These are phyloP conservation scores for Endotricha flammealis DNA, from an alignment of 2,888 invertebrate genomes.

Conservation along the genomic window DNA sequence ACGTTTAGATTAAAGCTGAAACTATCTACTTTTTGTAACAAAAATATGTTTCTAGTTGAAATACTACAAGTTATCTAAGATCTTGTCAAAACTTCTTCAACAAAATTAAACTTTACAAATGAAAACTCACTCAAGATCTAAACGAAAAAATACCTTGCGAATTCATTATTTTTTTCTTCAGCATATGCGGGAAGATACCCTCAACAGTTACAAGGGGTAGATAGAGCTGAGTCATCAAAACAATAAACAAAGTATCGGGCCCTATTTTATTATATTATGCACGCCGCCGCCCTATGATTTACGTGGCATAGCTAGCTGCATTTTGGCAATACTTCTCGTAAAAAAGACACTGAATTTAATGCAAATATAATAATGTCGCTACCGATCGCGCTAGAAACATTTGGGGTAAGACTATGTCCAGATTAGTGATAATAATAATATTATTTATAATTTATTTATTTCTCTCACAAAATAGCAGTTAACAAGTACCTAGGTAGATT, in stretches of 20 bases:
- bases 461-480: too few relatives aligned
- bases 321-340: too few relatives aligned
- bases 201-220: conserved; percentile 42
- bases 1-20: too few relatives aligned
- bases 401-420: too few relatives aligned
- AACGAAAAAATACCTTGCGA: conserved; percentile 18
- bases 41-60: background rate
- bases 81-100: background rate
- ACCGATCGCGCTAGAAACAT: too few relatives aligned
- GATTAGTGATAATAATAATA: too few relatives aligned
- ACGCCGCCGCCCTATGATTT: conserved; percentile 70
- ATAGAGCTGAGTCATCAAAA: conserved; percentile 75
- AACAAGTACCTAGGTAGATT: too few relatives aligned
- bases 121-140: conserved; percentile 12
- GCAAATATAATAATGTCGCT: too few relatives aligned
- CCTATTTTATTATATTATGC: conserved; percentile 75
- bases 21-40: background rate
- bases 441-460: too few relatives aligned
- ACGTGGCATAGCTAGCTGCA: conserved; percentile 58
- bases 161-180: conserved; percentile 48
- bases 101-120: background rate
- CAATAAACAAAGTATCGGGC: conserved; percentile 78
- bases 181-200: conserved; percentile 62
- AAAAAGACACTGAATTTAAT: too few relatives aligned
- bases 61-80: background rate